A percentile compares a stretch with the other conserved stretches of the same genome.
Conservation (phyloP, 92 coral and sea anemone species). For the Porites rus region DNA sequence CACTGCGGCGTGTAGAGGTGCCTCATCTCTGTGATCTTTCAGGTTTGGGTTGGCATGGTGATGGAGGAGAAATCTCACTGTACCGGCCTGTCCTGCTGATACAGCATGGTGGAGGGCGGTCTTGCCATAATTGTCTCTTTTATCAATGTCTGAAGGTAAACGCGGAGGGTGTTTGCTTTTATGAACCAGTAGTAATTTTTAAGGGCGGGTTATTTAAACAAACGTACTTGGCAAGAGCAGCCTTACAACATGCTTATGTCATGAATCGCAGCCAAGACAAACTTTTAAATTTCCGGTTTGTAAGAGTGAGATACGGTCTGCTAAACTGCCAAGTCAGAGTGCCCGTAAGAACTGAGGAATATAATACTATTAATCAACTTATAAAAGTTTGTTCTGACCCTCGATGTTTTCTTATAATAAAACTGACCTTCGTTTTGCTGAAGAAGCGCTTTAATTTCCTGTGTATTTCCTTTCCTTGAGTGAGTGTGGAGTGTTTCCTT, state of each 20-base stretch:
- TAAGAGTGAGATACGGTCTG: no score
- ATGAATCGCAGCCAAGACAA: no score
- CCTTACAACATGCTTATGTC: no score
- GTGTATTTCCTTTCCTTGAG: constrained; percentile 83
- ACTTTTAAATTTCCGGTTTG: no score
- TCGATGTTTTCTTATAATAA: no score
- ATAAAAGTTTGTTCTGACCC: no score
- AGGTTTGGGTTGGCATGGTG: constrained; percentile 92
- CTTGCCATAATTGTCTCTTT: constrained; percentile 94
- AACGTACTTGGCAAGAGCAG: no score
- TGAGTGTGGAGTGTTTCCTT: constrained; percentile 83
- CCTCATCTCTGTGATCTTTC: constrained; percentile 90
- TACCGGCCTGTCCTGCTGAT: constrained; percentile 85
- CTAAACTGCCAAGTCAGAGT: no score
- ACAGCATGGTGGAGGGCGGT: constrained; percentile 95
- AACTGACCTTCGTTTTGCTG: constrained; percentile 87
- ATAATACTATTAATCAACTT: no score
- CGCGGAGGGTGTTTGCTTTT: background rate
- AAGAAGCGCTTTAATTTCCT: constrained; percentile 66
- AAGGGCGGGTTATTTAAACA: background rate
- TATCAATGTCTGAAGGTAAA: constrained; percentile 76
- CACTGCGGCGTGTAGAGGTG: constrained; percentile 88
- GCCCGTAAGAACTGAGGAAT: no score
- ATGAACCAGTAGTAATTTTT: background rate
- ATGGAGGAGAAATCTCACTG: constrained; percentile 87